A percentile compares a stretch with the other conserved stretches of the same genome.
phyloP scores from a whole-genome alignment of 2,797 vertebrate species.

The Ibycter americanus region DNA sequence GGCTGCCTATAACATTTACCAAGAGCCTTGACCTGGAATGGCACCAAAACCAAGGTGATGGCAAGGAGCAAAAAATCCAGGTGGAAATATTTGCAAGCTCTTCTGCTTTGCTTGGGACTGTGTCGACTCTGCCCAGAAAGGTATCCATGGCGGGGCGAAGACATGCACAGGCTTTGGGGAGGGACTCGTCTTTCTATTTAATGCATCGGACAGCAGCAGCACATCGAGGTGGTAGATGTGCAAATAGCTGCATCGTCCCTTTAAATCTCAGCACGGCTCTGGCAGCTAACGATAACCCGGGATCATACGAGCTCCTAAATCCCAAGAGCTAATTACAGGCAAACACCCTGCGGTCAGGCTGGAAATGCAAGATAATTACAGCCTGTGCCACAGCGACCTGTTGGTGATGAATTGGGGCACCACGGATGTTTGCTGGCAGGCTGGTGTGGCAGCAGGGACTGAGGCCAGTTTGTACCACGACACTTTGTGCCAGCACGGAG shows the following conservation, averaged over 20 bases:
- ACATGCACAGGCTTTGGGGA: background rate
- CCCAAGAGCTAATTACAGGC: constrained; percentile 40
- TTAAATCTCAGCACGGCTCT: constrained; percentile 1
- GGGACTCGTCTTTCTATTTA: background rate
- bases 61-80: background rate
- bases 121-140: fast-evolving
- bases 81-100: background rate
- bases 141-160: background rate
- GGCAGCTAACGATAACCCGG: background rate
- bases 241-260: background rate
- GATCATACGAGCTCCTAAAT: constrained; percentile 33
- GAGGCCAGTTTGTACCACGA: fast-evolving
- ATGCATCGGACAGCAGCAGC: fast-evolving
- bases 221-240: background rate
- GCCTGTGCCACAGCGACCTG: background rate
- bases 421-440: fast-evolving
- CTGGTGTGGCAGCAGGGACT: fast-evolving
- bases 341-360: background rate
- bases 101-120: background rate
- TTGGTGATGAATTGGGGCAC: background rate
- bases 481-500: fast-evolving
- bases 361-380: background rate
- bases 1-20: background rate
- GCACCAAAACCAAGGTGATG: background rate
- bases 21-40: background rate